These are phyloP conservation scores for Berghia stephanieae DNA, from an alignment of 1,140 invertebrate species.

Conservation along the genomic window DNA sequence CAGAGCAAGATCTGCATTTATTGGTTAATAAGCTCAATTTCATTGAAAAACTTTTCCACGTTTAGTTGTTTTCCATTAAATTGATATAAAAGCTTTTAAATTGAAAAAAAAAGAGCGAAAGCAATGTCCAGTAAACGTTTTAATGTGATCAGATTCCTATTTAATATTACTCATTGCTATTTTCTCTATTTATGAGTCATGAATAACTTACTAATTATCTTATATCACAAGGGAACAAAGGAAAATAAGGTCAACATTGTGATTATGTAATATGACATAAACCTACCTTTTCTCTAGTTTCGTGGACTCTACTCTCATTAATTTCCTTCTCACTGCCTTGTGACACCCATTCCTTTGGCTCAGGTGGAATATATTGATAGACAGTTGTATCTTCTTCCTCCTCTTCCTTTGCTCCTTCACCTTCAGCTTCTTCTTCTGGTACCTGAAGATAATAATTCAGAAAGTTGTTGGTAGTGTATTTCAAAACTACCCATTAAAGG, in stretches of 20 bases:
- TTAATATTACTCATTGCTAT: no score
- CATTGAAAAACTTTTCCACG: no score
- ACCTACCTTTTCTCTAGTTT: slow-evolving; percentile 55
- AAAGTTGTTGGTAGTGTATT: neutral
- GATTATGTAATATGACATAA: no score
- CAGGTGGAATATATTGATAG: slow-evolving; percentile 64
- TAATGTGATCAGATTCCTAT: no score
- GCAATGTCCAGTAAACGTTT: neutral
- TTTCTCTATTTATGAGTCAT: no score
- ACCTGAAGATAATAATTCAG: slow-evolving; percentile 21
- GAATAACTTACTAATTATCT: no score
- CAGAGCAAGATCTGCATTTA: no score
- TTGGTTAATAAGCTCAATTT: no score
- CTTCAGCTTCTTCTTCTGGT: slow-evolving; percentile 40
- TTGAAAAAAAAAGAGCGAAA: slow-evolving; percentile 13
- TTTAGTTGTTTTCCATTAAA: no score
- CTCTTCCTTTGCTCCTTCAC: slow-evolving; percentile 42
- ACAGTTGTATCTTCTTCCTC: slow-evolving; percentile 57
- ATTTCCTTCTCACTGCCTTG: slow-evolving; percentile 66
- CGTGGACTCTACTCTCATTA: slow-evolving; percentile 53
- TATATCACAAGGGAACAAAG: no score
- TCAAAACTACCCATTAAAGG: neutral
- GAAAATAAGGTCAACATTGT: no score
- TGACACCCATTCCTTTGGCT: slow-evolving; percentile 63
- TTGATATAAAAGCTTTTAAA: no score